These are phyloP conservation scores for Diabrotica balteata DNA, from an alignment of 2,888 invertebrate species.

Conservation along the genomic window DNA sequence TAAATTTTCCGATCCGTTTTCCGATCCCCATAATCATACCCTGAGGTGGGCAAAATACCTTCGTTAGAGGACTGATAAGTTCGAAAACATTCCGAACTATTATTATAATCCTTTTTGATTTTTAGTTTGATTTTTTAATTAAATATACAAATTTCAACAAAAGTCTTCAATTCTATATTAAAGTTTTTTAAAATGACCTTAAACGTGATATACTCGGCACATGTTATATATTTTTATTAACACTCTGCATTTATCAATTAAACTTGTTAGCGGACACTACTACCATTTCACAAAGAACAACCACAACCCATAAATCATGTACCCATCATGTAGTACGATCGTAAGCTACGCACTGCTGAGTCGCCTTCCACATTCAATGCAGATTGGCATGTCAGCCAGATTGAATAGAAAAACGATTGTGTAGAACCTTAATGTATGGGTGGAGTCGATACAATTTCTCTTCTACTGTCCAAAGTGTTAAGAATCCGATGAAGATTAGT, in stretches of 20 bases:
- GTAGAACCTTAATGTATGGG: conserved; percentile 23
- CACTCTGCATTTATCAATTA: neutral
- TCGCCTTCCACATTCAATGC: conserved; percentile 22
- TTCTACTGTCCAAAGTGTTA: conserved; percentile 15
- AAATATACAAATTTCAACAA: too few relatives aligned
- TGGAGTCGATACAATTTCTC: conserved; percentile 15
- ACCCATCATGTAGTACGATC: conserved; percentile 18
- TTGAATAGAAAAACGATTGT: conserved; percentile 18
- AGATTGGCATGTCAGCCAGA: conserved; percentile 28
- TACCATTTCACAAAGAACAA: conserved; percentile 7
- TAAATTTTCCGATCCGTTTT: too few relatives aligned
- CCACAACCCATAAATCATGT: conserved; percentile 19
- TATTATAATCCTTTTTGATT: too few relatives aligned
- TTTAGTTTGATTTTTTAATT: too few relatives aligned
- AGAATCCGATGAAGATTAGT: conserved; percentile 29
- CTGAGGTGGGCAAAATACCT: too few relatives aligned
- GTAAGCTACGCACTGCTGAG: conserved; percentile 11
- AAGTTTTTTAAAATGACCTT: too few relatives aligned
- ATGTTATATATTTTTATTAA: too few relatives aligned
- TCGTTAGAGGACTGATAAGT: too few relatives aligned
- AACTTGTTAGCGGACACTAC: conserved; percentile 7
- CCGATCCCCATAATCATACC: too few relatives aligned
- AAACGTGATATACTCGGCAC: too few relatives aligned
- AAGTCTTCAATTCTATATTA: too few relatives aligned
- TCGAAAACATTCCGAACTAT: too few relatives aligned